Base-by-base conservation (phyloP, 2,888 invertebrate genomes). In the Drosophila mayaguana region DNA sequence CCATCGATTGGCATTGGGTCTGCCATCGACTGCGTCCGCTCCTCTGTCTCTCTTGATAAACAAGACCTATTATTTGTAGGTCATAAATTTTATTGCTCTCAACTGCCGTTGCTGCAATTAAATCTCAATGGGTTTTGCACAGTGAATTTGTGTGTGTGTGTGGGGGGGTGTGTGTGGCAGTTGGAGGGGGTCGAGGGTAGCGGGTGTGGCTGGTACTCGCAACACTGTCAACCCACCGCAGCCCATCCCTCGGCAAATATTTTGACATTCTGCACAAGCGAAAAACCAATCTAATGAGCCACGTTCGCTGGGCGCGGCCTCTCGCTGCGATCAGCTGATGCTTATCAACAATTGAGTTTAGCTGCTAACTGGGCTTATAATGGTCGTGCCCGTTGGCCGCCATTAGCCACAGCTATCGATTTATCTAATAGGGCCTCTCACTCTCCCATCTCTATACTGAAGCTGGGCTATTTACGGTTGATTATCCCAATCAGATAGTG, bases 1-100 rank as follows among this genome's bases (percentile, higher is more conserved):
- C 42, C 64, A 74, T 81, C 83, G 75, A 78, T 77, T 78, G 76
- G 74, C 78, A 74, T 70, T 74, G 74, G 63, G 63, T 60, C 51
- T 36, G 36, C 28, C 46, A 46, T 25, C 45, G 54, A 12, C 51
- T 63, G 56, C 56, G 45, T 40, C 25, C 43, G 54, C n/a, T 55
- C 14, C 45, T 22, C 8, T 59, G 55, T 60, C 64, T 53, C 36
- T 50, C 80, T 78, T 78, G 79, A 78, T 79, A 59, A 81, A 86
- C 79, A 82, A 87, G 89, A 83, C 81, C 90, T 87, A 91, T 91
- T 91, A 91, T 91, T 91, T 91, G 91, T 91, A 91, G 91, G 91
- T 87, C 91, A 91, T 91, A 91, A 91, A 91, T 91, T 91, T 91
- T 91, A 91, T 91, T 91, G 90, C 91, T 89, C 91, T 89, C 81